Conservation (phyloP, 2,797 vertebrate species). For the Capromys pilorides region DNA sequence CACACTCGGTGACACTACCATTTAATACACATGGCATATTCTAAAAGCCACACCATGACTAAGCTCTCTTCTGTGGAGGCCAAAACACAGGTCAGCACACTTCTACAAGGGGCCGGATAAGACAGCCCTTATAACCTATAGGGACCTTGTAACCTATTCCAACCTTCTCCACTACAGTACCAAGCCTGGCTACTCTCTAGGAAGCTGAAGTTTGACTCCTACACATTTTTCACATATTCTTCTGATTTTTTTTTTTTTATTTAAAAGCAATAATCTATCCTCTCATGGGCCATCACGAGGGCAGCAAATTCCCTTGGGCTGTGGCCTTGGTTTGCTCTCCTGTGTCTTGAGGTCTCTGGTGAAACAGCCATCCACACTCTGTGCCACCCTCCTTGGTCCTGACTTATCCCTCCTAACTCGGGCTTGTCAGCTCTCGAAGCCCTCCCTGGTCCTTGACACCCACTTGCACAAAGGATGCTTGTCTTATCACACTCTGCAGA, state of each 20-base stretch:
- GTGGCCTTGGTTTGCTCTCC: fast-evolving
- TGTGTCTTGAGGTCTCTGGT: background rate
- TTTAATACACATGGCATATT: fast-evolving
- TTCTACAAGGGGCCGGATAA: fast-evolving
- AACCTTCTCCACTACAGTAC: fast-evolving
- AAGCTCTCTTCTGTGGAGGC: background rate
- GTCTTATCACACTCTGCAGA: fast-evolving
- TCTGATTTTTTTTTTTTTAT: background rate
- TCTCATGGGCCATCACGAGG: background rate
- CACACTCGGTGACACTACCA: background rate
- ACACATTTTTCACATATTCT: background rate
- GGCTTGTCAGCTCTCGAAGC: background rate
- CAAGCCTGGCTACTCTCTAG: background rate
- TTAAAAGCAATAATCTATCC: background rate
- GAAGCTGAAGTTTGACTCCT: background rate
- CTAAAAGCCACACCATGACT: fast-evolving
- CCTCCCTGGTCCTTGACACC: background rate
- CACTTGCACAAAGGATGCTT: background rate
- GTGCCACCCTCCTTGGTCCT: background rate
- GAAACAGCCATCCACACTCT: fast-evolving
- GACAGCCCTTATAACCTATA: no score
- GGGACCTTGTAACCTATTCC: no score
- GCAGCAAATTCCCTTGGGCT: fast-evolving
- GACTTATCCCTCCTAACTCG: background rate
- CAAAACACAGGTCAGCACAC: no score